Base-by-base conservation (phyloP, 1,140 invertebrate genomes). In the Gonioctena quinquepunctata region DNA sequence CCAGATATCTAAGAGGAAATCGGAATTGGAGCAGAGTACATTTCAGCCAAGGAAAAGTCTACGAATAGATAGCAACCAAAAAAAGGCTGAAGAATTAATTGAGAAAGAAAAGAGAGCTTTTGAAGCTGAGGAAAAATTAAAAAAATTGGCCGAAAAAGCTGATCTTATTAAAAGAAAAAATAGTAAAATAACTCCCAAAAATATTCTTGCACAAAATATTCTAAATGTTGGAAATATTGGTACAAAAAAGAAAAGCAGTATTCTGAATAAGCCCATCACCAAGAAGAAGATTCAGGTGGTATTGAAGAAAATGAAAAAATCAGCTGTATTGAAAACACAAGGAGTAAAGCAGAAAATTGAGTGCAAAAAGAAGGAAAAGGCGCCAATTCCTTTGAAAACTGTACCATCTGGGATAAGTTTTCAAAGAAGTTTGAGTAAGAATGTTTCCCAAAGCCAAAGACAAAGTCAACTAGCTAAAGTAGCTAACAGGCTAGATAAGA, bases 81-180 rank as follows among this genome's bases (percentile, higher is more conserved):
- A 69, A 56, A 65, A 42, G 48, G 22, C 61, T 5, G 68, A 49
- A 4, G 67, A 71, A 56, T n/a, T 11, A 4, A n/a, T 25, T 21
- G 52, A 60, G 26, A 68, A 28, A 13, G 57, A 66, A 60, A 70
- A 63, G 42, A 68, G 61, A 48, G 67, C 71, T 3, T 52, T 71
- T 19, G 64, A 67, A 26, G 71, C 74, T 8, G 74, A 75, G 27
- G 73, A 73, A 66, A 76, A 73, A 54, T 26, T 71, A 23, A 73
- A 76, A 66, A 68, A 68, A 50, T 21, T 77, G 22, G 70, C 64
- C 4, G 73, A 75, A 65, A 72, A 67, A 23, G 26, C 50, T 18
- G 23, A 66, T 25, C 49, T 66, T 18, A 26, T 7, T 18, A 70
- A 60, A 27, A 67, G 70, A 70, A 71, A 61, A 49, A 19, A 21